These are phyloP conservation scores for Mormoops blainvillei DNA, from an alignment of 2,113 vertebrate genomes.

Conservation along the genomic window DNA sequence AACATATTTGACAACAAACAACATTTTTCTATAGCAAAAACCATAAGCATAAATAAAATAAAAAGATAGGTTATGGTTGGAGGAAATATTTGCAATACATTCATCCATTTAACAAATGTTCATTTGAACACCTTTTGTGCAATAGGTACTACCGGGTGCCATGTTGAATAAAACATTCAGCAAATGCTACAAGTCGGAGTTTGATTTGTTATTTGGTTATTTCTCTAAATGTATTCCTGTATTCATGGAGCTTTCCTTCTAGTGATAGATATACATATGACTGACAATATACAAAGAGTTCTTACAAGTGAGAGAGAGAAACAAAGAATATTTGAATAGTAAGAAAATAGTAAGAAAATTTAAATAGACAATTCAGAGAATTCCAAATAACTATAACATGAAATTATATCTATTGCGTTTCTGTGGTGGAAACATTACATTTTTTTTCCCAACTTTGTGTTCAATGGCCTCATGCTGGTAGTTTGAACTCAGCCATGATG, in stretches of 20 bases:
- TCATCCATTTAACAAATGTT: slow-evolving; percentile 30
- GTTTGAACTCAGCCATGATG: neutral
- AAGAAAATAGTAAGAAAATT: neutral
- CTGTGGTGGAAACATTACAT: neutral
- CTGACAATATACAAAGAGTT: neutral
- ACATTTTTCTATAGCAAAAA: slow-evolving; percentile 28
- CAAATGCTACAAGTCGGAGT: neutral
- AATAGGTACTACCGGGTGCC: neutral
- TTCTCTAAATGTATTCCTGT: neutral
- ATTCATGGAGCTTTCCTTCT: neutral
- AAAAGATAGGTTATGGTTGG: neutral
- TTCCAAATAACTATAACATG: neutral
- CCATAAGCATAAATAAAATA: slow-evolving; percentile 37
- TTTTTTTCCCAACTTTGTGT: neutral
- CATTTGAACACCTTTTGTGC: slow-evolving; percentile 1
- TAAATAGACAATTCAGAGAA: neutral
- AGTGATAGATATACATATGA: neutral
- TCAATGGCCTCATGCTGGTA: neutral
- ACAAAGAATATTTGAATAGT: neutral
- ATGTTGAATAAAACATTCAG: neutral
- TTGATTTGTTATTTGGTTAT: neutral
- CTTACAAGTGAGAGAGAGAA: neutral
- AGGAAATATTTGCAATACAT: slow-evolving; percentile 33
- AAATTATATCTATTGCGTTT: neutral
- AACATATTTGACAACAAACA: slow-evolving; percentile 39